These are phyloP conservation scores for Aix galericulata DNA, from an alignment of 2,113 vertebrate genomes.

Conservation along the genomic window DNA sequence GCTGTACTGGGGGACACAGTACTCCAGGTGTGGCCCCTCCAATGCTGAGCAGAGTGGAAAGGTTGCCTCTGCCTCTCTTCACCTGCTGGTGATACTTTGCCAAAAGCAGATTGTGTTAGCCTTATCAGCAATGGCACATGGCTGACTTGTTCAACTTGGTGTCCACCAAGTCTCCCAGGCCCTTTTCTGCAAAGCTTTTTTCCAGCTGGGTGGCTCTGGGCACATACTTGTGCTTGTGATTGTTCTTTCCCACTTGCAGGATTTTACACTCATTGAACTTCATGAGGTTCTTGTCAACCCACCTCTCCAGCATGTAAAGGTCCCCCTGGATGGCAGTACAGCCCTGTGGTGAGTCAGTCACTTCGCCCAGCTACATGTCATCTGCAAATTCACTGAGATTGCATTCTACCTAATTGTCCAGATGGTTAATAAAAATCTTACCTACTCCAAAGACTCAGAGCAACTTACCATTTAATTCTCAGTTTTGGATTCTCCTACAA, in stretches of 20 bases:
- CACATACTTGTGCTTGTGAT: not conserved
- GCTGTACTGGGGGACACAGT: too few relatives aligned
- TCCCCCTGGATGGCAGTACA: not conserved
- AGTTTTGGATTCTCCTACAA: not conserved
- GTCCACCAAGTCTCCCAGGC: not conserved
- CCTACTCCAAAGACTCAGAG: not conserved
- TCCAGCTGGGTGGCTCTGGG: accelerated
- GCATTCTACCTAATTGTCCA: not conserved
- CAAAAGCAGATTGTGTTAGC: not conserved
- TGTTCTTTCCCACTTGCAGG: not conserved
- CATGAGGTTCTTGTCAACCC: not conserved
- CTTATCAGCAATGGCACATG: not conserved
- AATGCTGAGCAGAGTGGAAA: too few relatives aligned
- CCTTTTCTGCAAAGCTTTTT: not conserved
- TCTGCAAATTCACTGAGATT: not conserved
- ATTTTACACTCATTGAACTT: not conserved
- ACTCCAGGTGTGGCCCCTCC: too few relatives aligned
- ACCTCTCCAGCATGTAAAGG: not conserved
- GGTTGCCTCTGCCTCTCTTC: too few relatives aligned
- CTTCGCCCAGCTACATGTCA: not conserved
- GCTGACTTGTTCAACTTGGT: not conserved
- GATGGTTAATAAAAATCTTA: not conserved
- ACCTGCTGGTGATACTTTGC: not conserved
- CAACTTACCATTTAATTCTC: not conserved
- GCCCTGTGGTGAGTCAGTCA: not conserved